Conservation (phyloP, 1,140 invertebrate genomes). For the Ostrea denselamellosa region DNA sequence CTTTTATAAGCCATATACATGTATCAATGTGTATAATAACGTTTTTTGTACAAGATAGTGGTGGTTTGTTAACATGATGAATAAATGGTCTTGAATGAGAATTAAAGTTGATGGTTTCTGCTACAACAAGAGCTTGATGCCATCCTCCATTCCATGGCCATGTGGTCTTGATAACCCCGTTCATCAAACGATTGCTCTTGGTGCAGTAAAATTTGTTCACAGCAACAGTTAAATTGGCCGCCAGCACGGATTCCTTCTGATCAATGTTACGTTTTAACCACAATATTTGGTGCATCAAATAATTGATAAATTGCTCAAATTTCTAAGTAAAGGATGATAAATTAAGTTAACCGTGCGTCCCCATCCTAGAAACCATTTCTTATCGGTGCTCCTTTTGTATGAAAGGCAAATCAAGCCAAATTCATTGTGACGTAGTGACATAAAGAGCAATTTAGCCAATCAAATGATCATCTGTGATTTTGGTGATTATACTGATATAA, state of each 20-base stretch:
- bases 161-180: neutral
- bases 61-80: neutral
- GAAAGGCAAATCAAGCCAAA: constrained; percentile 20
- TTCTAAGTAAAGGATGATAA: constrained; percentile 33
- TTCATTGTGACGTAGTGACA: constrained; percentile 20
- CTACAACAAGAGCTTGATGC: neutral
- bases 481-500: neutral
- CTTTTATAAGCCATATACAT: neutral
- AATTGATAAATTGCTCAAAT: constrained; percentile 39
- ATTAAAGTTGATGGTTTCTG: neutral
- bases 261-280: constrained; percentile 36
- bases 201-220: constrained; percentile 22
- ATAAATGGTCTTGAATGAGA: constrained; percentile 7
- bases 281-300: constrained; percentile 26
- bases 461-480: neutral
- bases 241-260: neutral
- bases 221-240: neutral
- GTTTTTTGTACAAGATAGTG: neutral
- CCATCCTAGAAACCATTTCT: neutral
- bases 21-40: neutral
- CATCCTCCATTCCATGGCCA: neutral
- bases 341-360: constrained; percentile 27
- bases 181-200: constrained; percentile 1
- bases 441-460: neutral
- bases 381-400: neutral